Conservation (phyloP, 2,113 vertebrate genomes). For the Girardinichthys multiradiatus region DNA sequence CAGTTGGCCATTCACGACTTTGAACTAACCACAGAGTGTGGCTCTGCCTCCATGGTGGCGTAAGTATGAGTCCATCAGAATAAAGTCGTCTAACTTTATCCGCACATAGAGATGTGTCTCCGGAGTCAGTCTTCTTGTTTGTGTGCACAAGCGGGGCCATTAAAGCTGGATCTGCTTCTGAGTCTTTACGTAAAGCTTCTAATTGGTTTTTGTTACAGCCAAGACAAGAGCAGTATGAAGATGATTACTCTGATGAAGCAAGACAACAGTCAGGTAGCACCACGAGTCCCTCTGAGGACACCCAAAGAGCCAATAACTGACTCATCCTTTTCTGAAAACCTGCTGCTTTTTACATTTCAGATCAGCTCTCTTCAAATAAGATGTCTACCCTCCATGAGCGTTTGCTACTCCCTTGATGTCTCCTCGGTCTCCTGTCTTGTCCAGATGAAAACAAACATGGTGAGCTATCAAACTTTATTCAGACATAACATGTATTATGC, state of each 20-base stretch:
- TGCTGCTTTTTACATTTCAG: slow-evolving; percentile 62
- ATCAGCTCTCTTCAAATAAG: slow-evolving; percentile 87
- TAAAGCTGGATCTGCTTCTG: no score
- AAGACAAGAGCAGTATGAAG: slow-evolving; percentile 86
- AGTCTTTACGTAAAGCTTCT: no score
- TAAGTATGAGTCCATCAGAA: slow-evolving; percentile 56
- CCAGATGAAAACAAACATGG: slow-evolving; percentile 87
- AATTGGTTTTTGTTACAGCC: slow-evolving; percentile 78
- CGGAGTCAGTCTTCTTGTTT: background rate
- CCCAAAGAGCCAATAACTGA: background rate
- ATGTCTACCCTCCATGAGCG: slow-evolving; percentile 86
- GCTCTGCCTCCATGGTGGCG: slow-evolving; percentile 81
- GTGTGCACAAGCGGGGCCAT: no score
- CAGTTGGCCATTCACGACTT: slow-evolving; percentile 86
- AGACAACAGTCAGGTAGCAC: slow-evolving; percentile 80
- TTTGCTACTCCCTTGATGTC: slow-evolving; percentile 89
- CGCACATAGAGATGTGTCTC: background rate
- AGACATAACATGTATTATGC: background rate
- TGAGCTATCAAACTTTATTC: slow-evolving; percentile 58
- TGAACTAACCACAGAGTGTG: slow-evolving; percentile 88
- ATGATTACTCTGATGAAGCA: slow-evolving; percentile 86
- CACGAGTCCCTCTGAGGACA: background rate
- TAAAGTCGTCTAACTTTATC: background rate
- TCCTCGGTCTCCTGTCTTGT: slow-evolving; percentile 86
- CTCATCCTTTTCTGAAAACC: background rate